phyloP scores from a whole-genome alignment of 2,888 invertebrate genomes.

The Lycocerus yunnanus region DNA sequence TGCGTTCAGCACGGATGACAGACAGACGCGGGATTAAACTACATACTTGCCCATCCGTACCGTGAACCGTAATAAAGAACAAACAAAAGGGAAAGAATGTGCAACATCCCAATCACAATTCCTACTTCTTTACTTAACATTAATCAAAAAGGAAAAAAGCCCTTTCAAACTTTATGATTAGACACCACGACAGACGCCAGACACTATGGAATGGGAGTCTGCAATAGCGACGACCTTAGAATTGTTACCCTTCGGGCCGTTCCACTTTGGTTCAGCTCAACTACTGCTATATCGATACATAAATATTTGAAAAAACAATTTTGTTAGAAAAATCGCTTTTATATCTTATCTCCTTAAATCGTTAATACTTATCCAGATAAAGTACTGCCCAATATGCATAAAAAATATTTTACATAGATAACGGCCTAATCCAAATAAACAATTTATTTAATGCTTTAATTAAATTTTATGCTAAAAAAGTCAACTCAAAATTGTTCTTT shows the following conservation, averaged over 20 bases:
- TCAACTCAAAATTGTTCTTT: not conserved
- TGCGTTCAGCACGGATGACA: not conserved
- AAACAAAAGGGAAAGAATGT: not conserved
- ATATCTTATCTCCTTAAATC: not conserved
- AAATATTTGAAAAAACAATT: not conserved
- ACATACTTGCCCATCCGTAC: not conserved
- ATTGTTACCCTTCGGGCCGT: not conserved
- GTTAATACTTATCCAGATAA: not conserved
- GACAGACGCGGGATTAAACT: not conserved
- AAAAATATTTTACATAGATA: not conserved
- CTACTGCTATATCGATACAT: not conserved
- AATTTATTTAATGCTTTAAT: not conserved
- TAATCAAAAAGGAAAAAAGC: constrained; percentile 7
- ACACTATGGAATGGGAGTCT: constrained; percentile 38
- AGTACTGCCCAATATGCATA: not conserved
- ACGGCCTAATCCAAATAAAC: not conserved
- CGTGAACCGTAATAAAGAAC: not conserved
- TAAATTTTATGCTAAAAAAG: not conserved
- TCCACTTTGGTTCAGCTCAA: not conserved
- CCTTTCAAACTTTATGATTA: constrained; percentile 19
- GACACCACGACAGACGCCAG: constrained; percentile 37
- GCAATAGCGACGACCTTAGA: constrained; percentile 32
- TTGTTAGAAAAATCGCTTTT: not conserved
- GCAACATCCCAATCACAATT: not conserved
- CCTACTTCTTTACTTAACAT: constrained; percentile 6